Conservation (phyloP, 2,113 vertebrate genomes). For the Agapornis roseicollis region DNA sequence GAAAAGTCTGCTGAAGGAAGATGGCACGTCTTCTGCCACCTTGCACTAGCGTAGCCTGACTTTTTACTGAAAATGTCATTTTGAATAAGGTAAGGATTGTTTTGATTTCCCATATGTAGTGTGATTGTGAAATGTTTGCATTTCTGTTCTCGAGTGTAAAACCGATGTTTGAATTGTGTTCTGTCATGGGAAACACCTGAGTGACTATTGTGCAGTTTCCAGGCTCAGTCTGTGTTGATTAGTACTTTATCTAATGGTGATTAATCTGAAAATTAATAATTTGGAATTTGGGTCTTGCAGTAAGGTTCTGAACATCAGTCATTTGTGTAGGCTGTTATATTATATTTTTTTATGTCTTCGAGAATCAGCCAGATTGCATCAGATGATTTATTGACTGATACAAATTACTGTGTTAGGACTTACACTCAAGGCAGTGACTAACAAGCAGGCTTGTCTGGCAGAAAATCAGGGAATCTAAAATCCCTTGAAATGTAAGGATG, state of each 20-base stretch:
- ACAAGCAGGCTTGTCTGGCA: not conserved
- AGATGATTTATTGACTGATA: not conserved
- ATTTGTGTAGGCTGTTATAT: not conserved
- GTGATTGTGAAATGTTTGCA: slow-evolving; percentile 47
- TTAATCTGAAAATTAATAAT: slow-evolving; percentile 2
- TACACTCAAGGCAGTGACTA: not conserved
- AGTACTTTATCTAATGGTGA: not conserved
- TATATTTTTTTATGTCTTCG: not conserved
- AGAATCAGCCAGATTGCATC: not conserved
- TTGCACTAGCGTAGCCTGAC: slow-evolving; percentile 47
- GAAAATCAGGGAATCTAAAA: not conserved
- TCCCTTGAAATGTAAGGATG: not conserved
- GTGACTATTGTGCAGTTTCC: not conserved
- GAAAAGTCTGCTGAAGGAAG: slow-evolving; percentile 67
- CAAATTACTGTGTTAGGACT: not conserved
- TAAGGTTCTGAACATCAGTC: not conserved
- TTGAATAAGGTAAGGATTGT: slow-evolving; percentile 44
- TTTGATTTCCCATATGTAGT: not conserved
- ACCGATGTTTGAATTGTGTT: slow-evolving; percentile 34
- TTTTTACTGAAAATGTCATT: slow-evolving; percentile 22
- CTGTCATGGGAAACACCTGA: slow-evolving; percentile 1
- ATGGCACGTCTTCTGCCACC: slow-evolving; percentile 56
- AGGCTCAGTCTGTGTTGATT: not conserved
- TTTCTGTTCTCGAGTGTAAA: slow-evolving; percentile 30
- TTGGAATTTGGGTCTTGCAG: not conserved